These are phyloP conservation scores for Diuraphis noxia DNA, from an alignment of 1,140 invertebrate species.

Conservation along the genomic window DNA sequence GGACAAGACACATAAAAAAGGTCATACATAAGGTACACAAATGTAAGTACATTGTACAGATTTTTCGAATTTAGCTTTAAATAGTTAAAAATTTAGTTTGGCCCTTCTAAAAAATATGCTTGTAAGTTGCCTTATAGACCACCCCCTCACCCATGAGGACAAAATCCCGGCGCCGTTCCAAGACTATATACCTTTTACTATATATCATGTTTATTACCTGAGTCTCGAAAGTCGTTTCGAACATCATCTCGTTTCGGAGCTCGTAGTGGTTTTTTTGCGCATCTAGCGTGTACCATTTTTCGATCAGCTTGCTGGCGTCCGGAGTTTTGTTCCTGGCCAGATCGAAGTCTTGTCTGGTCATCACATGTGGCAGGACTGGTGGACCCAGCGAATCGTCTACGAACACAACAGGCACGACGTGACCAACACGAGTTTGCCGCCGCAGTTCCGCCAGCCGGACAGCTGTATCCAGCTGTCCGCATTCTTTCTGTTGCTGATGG, in stretches of 20 bases:
- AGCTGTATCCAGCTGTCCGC: conserved; percentile 73
- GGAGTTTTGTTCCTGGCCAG: conserved; percentile 68
- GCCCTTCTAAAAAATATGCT: neutral
- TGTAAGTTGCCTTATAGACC: neutral
- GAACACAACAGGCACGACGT: conserved; percentile 75
- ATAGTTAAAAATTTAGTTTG: neutral
- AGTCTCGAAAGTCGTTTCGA: conserved; percentile 17
- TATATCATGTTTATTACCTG: neutral
- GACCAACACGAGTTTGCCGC: conserved; percentile 68
- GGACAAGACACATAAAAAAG: neutral
- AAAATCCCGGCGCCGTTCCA: too few species aligned
- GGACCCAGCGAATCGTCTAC: conserved; percentile 74
- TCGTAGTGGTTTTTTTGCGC: neutral
- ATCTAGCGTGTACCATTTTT: conserved; percentile 73
- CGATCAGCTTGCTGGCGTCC: conserved; percentile 65
- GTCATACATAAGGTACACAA: neutral
- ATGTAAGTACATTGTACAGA: too few species aligned
- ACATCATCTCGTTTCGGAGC: neutral
- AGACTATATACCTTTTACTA: neutral
- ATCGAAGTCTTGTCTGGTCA: conserved; percentile 77
- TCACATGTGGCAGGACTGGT: conserved; percentile 74
- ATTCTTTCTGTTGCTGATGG: conserved; percentile 68
- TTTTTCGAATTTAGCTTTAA: neutral
- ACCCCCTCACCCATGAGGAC: too few species aligned
- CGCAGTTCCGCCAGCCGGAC: conserved; percentile 74